A percentile compares a stretch with the other conserved stretches of the same genome.
Conservation (phyloP, 2,113 vertebrate species). For the Noturus placidus region DNA sequence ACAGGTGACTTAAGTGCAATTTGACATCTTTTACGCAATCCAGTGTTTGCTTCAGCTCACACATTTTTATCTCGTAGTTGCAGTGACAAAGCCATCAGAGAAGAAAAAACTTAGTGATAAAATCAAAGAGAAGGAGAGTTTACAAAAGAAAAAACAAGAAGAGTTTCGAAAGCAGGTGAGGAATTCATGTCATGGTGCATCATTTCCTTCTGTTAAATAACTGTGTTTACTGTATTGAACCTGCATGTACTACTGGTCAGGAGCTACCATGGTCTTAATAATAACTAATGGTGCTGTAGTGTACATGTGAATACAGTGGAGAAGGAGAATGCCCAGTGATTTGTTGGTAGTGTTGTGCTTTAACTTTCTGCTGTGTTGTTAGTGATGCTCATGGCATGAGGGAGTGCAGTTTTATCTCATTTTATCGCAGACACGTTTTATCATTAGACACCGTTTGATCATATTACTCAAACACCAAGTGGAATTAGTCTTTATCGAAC, state of each 20-base stretch:
- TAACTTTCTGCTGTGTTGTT: background rate
- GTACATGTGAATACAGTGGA: background rate
- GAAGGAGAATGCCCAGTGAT: background rate
- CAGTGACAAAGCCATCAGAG: constrained; percentile 86
- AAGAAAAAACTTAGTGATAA: constrained; percentile 97
- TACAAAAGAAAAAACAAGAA: constrained; percentile 87
- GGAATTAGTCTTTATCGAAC: background rate
- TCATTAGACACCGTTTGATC: background rate
- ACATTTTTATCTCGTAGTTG: constrained; percentile 41
- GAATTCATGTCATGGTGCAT: background rate
- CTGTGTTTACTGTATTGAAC: background rate
- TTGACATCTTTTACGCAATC: background rate
- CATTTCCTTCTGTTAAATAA: background rate
- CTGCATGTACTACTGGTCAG: background rate
- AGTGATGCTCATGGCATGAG: background rate
- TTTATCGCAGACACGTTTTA: background rate
- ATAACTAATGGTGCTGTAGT: background rate
- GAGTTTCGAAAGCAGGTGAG: constrained; percentile 79
- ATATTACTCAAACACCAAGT: background rate
- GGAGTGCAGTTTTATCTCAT: background rate
- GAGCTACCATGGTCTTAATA: background rate
- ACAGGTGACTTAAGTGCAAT: constrained; percentile 65
- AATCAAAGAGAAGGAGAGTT: constrained; percentile 94
- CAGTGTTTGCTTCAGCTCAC: background rate
- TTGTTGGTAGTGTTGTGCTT: background rate